Percentiles rank a stretch among this genome's conserved stretches.
phyloP scores from a whole-genome alignment of 2,888 invertebrate species.

The Pyrocoelia pectoralis region DNA sequence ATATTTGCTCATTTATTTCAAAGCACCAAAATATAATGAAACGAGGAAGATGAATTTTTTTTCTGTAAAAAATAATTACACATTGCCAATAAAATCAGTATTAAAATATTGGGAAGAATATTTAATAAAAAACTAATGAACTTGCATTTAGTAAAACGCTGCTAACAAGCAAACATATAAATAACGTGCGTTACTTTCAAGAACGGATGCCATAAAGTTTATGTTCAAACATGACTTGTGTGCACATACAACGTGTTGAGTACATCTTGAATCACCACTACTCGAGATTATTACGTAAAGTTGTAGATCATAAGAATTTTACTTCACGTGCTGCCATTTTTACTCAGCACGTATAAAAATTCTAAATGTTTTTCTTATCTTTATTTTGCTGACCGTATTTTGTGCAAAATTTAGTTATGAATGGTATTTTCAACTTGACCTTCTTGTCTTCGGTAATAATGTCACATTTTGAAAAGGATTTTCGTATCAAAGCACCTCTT shows the following conservation, averaged over 20 bases:
- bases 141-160: too few species aligned
- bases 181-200: too few species aligned
- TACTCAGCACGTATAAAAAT: not conserved
- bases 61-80: too few species aligned
- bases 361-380: not conserved
- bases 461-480: slow-evolving; percentile 34
- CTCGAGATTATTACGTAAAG: slow-evolving; percentile 1
- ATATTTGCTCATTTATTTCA: too few species aligned
- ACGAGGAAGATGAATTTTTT: too few species aligned
- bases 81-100: too few species aligned
- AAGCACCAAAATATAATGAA: too few species aligned
- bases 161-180: too few species aligned
- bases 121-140: too few species aligned
- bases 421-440: slow-evolving; percentile 28
- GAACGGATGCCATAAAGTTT: not conserved
- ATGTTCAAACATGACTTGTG: slow-evolving; percentile 1
- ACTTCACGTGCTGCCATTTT: not conserved
- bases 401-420: slow-evolving; percentile 24
- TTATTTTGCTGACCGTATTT: slow-evolving; percentile 17
- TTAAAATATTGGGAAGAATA: too few species aligned
- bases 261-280: not conserved
- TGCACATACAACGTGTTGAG: not conserved
- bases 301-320: not conserved
- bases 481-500: slow-evolving; percentile 30
- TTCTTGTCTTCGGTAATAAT: slow-evolving; percentile 28